Evolutionary conservation across 2,113 vertebrate species (phyloP), one percentile per base, ranked within the genome.

Genomic region (Eolophus roseicapilla): DNA sequence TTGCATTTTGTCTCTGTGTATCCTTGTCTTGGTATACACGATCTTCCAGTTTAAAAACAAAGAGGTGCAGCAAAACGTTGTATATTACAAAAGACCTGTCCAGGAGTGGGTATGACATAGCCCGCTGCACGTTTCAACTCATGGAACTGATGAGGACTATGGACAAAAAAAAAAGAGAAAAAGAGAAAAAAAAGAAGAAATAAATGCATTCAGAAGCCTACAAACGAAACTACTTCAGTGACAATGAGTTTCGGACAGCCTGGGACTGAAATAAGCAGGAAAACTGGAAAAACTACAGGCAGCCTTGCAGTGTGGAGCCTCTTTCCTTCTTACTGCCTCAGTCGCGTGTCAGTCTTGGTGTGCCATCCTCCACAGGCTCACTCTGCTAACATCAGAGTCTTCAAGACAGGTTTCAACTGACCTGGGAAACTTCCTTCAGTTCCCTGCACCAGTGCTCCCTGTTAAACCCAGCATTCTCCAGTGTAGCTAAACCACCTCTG

Each of bases 31-130:
- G 97, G 98, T 99, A 47, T 99, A 99, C 97, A 99, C 99, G 7
- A 99, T 99, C 96, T 99, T 99, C 97, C 99, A 99, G 97, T 99
- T 99, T 97, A 99, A 99, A 94, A 99, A 99, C 98, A 99, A 99
- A 98, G 98, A 99, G 21, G 99, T 98, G 68, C 99, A 99, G 96
- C 99, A 99, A 97, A 99, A 97, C 62, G 98, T 99, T 96, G 98
- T 99, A 93, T 99, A 99, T 97, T 99, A 99, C 98, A 99, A 99
- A 98, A 99, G 99, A 97, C 99, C 99, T 4, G 99, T 99, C 25
- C 99, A 99, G 97, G 99, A 99, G 94, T 99, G 99, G 99, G 99
- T 99, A 98, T 99, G 99, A 99, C 98, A 95, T 93, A 95, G 95
- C 73, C 86, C 3, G 46, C 97, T 96, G 93, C 94, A 91, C 96